Conservation (phyloP, 1,140 invertebrate species). For the Oreohelix idahoensis region DNA sequence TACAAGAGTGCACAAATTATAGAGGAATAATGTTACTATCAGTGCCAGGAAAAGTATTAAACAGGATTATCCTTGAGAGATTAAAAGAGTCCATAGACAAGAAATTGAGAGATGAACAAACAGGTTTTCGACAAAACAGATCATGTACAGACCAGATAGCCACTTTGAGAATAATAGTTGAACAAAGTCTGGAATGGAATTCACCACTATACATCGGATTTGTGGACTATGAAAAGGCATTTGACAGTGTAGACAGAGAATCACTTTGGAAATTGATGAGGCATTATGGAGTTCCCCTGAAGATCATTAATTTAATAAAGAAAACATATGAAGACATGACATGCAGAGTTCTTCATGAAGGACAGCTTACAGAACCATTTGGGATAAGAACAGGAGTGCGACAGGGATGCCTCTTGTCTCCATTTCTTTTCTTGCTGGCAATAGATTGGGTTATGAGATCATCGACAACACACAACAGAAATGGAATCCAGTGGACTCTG, state of each 20-base stretch:
- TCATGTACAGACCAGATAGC: conserved; percentile 53
- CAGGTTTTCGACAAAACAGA: conserved; percentile 40
- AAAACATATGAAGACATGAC: conserved; percentile 44
- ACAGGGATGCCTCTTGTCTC: no score
- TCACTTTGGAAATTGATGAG: conserved; percentile 49
- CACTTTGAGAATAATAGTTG: conserved; percentile 48
- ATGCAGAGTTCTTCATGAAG: conserved; percentile 43
- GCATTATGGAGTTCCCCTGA: conserved; percentile 49
- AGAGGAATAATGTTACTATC: conserved; percentile 40
- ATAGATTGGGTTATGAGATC: no score
- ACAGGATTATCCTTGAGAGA: conserved; percentile 39
- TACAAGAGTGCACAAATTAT: conserved; percentile 53
- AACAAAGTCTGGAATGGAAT: conserved; percentile 57
- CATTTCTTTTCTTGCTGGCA: no score
- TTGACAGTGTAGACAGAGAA: conserved; percentile 56
- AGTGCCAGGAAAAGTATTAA: conserved; percentile 45
- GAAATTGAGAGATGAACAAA: conserved; percentile 40
- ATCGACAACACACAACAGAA: no score
- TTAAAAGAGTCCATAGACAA: conserved; percentile 34
- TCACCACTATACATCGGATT: conserved; percentile 53
- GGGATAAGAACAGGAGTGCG: conserved; percentile 27
- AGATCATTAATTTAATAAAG: conserved; percentile 46
- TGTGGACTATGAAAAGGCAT: conserved; percentile 60
- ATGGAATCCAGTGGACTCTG: no score
- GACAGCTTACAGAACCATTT: conserved; percentile 47